Conservation (phyloP, 2,797 vertebrate genomes). For the Chloroceryle amazona region DNA sequence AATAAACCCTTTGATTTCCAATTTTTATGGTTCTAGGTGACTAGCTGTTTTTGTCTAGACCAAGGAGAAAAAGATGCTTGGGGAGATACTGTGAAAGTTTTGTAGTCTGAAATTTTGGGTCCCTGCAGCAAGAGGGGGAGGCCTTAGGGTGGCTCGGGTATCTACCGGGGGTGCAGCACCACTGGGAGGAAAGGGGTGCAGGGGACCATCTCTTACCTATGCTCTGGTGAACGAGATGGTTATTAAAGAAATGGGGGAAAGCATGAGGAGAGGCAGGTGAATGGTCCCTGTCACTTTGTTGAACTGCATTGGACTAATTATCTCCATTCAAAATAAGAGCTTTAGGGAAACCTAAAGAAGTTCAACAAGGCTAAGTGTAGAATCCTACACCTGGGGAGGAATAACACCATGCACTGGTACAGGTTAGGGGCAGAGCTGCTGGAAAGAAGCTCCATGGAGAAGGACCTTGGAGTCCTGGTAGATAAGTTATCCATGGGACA, state of each 20-base stretch:
- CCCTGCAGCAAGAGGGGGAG: background rate
- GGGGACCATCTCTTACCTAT: background rate
- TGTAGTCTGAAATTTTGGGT: background rate
- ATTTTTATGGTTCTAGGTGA: background rate
- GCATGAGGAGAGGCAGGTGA: background rate
- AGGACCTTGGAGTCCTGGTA: too few species aligned
- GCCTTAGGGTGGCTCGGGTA: background rate
- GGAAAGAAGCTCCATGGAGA: too few species aligned
- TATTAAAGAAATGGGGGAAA: background rate
- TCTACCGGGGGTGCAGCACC: fast-evolving
- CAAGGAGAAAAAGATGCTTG: background rate
- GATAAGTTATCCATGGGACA: too few species aligned
- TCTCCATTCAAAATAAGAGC: background rate
- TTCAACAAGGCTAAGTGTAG: too few species aligned
- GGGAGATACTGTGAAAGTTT: background rate
- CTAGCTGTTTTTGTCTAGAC: background rate
- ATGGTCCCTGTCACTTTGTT: background rate
- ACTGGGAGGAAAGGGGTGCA: background rate
- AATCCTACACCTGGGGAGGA: too few species aligned
- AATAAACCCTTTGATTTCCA: background rate
- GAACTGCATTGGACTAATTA: background rate
- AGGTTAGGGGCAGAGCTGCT: too few species aligned
- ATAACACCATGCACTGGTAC: too few species aligned
- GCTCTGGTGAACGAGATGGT: background rate
- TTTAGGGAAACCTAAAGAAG: too few species aligned